Percentiles rank a stretch among this genome's conserved stretches.
Evolutionary conservation across 1,140 invertebrate genomes (phyloP).

Genomic region (Drosophila pectinifera): DNA sequence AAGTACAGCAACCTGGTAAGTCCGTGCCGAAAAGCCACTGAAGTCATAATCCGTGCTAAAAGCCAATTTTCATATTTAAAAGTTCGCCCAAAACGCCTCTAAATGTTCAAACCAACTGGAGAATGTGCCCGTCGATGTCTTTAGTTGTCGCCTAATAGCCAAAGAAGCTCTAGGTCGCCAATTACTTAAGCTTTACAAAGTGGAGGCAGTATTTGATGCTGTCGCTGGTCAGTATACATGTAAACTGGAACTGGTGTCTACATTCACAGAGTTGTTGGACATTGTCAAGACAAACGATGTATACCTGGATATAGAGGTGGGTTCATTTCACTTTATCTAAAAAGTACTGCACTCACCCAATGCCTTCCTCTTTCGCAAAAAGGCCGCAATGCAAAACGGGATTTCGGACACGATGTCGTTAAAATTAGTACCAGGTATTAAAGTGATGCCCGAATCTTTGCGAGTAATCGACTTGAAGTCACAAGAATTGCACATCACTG

Average conservation of each 20-base stretch:
- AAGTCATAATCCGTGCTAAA: background rate
- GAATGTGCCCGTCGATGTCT: constrained; percentile 57
- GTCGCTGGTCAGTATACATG: constrained; percentile 66
- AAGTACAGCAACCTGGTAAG: constrained; percentile 81
- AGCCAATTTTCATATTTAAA: background rate
- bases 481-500: constrained; percentile 78
- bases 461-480: constrained; percentile 63
- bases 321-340: background rate
- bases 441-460: constrained; percentile 61
- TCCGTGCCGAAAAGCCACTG: background rate
- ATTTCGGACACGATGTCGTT: constrained; percentile 73
- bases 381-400: constrained; percentile 74
- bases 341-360: constrained; percentile 5
- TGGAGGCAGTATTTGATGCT: constrained; percentile 68
- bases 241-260: constrained; percentile 60
- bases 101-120: constrained; percentile 64
- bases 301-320: constrained; percentile 74
- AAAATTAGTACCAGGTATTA: constrained; percentile 80
- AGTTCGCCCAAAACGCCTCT: constrained; percentile 75
- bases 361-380: constrained; percentile 2
- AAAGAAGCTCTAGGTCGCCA: constrained; percentile 62
- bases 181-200: constrained; percentile 73
- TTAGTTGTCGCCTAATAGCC: constrained; percentile 66
- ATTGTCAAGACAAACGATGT: constrained; percentile 74
- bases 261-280: constrained; percentile 66